phyloP scores from a whole-genome alignment of 2,888 invertebrate genomes.

The Punctoribates punctum region DNA sequence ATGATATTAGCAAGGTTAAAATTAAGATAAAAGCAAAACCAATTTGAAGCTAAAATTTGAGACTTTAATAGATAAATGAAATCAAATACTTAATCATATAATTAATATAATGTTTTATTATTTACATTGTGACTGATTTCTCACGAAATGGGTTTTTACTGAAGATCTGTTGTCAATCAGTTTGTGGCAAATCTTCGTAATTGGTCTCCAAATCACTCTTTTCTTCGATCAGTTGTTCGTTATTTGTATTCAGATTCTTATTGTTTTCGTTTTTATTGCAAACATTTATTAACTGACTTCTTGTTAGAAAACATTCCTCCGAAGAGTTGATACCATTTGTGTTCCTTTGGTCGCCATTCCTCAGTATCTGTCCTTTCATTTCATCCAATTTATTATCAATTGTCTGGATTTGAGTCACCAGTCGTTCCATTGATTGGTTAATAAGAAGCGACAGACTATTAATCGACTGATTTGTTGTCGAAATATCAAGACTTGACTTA shows the following conservation, averaged over 20 bases:
- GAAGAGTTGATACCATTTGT: not conserved
- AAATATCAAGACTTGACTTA: constrained; percentile 55
- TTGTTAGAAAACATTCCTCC: constrained; percentile 28
- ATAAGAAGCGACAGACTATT: constrained; percentile 36
- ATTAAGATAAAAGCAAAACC: no score
- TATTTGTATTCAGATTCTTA: not conserved
- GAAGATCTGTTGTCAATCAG: not conserved
- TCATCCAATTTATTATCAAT: constrained; percentile 31
- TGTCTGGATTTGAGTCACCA: constrained; percentile 40
- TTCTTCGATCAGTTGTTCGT: not conserved
- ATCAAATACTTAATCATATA: no score
- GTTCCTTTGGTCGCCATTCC: not conserved
- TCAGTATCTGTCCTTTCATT: not conserved
- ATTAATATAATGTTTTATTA: no score
- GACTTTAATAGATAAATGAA: no score
- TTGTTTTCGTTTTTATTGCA: constrained; percentile 13
- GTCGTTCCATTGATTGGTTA: constrained; percentile 39
- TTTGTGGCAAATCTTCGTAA: constrained; percentile 14
- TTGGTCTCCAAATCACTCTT: constrained; percentile 7
- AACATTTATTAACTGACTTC: constrained; percentile 21
- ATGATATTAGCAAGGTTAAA: no score
- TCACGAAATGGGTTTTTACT: not conserved
- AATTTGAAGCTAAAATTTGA: no score
- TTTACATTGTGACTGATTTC: no score
- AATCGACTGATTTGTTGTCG: constrained; percentile 41